Evolutionary conservation across 2,113 vertebrate species (phyloP), one percentile per base, ranked within the genome.

Genomic region (Peromyscus maniculatus): DNA sequence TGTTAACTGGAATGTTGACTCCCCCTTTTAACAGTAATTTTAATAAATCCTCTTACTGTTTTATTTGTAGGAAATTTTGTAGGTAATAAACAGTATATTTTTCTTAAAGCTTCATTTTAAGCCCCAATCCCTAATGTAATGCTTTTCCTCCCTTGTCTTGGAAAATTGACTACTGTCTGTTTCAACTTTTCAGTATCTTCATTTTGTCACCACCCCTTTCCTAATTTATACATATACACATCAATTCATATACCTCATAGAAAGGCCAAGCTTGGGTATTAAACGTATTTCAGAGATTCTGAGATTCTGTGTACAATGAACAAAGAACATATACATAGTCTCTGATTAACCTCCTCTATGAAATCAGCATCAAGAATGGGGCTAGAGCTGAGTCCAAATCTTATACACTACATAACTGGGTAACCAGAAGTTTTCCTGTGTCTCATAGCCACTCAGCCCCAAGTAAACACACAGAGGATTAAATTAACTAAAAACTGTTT

Each of bases 341-440:
- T 92, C 55, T 92, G 39, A 49, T 90, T 94, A 94, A 86, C 31
- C 31, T 87, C 15, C 39, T 11, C 28, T 87, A n/a, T 82, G 31
- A 97, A 94, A 87, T 39, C 55, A 93, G 72, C 12, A 91, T 46
- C 39, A 93, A 89, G 3, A 89, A 80, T 12, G 89, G 17, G 28
- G 26, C 57, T 78, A 94, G 31, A 86, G 33, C 26, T n/a, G 69
- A 72, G 36, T 71, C 22, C 43, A 79, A 39, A 89, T 86, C 22
- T 91, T 87, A 77, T 3, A 2, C 74, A 31, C 12, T 43, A 59
- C 15, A 6, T 80, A n/a, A n/a, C 67, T 87, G 52, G 8, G 52
- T 55, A 55, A 8, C 52, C 52, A 55, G 52, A 55, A 55, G 52
- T 55, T 55, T 55, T 55, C 52, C 52, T 12, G 52, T 55, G 52